A percentile compares a stretch with the other conserved stretches of the same genome.
phyloP scores from a whole-genome alignment of 1,140 invertebrate species.

The Tetraneura akinire region DNA sequence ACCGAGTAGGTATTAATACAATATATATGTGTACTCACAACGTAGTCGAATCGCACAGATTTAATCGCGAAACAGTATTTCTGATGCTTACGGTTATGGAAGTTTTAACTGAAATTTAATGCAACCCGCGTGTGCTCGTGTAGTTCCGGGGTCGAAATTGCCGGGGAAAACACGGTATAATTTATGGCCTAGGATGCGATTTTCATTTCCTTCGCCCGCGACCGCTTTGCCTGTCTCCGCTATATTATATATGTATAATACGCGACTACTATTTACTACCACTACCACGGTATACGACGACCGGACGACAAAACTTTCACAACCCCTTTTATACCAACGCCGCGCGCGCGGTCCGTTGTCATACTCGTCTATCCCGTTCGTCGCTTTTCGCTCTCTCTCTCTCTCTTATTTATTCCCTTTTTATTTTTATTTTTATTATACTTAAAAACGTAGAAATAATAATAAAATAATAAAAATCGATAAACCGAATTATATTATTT shows the following conservation, averaged over 20 bases:
- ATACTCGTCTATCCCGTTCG: no score
- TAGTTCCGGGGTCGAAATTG: conserved; percentile 45
- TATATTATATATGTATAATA: neutral
- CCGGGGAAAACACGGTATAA: conserved; percentile 43
- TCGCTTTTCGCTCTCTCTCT: neutral
- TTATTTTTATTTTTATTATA: neutral
- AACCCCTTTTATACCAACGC: conserved; percentile 30
- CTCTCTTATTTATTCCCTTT: neutral
- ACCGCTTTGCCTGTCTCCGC: neutral
- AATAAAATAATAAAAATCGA: conserved; percentile 45
- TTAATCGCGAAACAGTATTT: conserved; percentile 45
- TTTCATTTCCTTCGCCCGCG: conserved; percentile 41
- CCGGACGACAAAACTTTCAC: conserved; percentile 49
- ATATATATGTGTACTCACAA: no score
- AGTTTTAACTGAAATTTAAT: conserved; percentile 51
- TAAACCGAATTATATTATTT: conserved; percentile 33
- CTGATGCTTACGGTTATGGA: conserved; percentile 48
- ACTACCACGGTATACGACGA: neutral
- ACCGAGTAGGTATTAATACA: no score
- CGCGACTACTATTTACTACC: neutral
- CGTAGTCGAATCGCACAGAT: neutral
- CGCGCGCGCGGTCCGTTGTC: neutral
- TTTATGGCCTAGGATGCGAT: conserved; percentile 51
- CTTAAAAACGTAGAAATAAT: conserved; percentile 4
- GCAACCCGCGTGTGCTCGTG: conserved; percentile 37